Evolutionary conservation across 2,888 invertebrate genomes (phyloP), one percentile per base, ranked within the genome.

Genomic region (Lamproptera curius): DNA sequence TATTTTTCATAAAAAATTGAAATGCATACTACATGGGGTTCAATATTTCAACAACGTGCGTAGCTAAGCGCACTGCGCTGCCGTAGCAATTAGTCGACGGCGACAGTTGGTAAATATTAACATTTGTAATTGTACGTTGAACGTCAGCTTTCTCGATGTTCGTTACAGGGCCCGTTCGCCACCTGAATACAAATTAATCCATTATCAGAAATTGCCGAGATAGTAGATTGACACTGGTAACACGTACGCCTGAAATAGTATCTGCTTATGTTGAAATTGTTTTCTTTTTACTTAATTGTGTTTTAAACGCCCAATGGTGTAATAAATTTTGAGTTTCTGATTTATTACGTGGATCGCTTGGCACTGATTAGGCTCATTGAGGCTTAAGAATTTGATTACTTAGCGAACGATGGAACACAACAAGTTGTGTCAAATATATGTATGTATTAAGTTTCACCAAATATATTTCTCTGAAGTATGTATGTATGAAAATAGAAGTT

Each of bases 81-180:
- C 65, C 61, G 61, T 61, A 73, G 75, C 78, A 85, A 86, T 85
- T 86, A 85, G 81, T 73, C 76, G 70, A 61, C 65, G 73, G 82
- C 78, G 83, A 78, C 84, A 76, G 81, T 73, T 77, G 82, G 84
- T 84, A 86, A 86, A 86, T 86, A 86, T 85, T 84, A 86, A 84
- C 85, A 78, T 70, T 79, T 71, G 81, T 85, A 84, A 86, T 85
- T 86, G 84, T 85, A 76, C 76, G 64, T 74, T 73, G 76, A 78
- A 74, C 79, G 83, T 79, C 80, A 80, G 83, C 77, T 63, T 70
- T 73, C 73, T 72, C 74, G 73, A 80, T 81, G 84, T 85, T 86
- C 84, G 83, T 84, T 86, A 86, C 83, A 76, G 76, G 72, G 71
- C 65, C 71, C 74, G 76, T 76, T 77, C 73, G 79, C 78, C 76